Conservation (phyloP, 2,797 vertebrate genomes). For the Liparis tanakae region DNA sequence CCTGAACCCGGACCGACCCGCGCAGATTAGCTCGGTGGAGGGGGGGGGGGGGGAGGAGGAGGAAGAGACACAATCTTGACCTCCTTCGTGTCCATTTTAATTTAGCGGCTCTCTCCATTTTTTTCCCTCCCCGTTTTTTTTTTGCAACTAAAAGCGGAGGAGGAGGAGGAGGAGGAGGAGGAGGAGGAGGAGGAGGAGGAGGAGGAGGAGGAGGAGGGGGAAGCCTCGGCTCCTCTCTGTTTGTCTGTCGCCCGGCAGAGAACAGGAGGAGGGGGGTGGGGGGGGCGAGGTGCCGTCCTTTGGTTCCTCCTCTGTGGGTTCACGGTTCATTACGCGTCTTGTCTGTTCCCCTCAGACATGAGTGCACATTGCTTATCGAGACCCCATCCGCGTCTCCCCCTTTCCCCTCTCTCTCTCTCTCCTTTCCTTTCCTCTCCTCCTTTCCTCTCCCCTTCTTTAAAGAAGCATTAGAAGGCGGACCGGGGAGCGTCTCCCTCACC, state of each 20-base stretch:
- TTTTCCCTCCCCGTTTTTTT: constrained; percentile 31
- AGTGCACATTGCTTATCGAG: constrained; percentile 93
- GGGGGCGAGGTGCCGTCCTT: constrained; percentile 84
- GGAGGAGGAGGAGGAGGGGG: too few species aligned
- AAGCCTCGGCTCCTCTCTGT: constrained; percentile 59
- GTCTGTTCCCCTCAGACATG: constrained; percentile 95
- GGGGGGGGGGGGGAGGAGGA: too few species aligned
- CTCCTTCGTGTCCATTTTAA: constrained; percentile 97
- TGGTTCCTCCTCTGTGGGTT: constrained; percentile 77
- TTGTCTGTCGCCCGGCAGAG: not conserved
- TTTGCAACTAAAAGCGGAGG: not conserved
- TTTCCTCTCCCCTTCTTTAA: too few species aligned
- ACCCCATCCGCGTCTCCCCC: constrained; percentile 49
- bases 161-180: too few species aligned
- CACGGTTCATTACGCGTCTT: constrained; percentile 95
- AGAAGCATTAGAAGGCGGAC: too few species aligned
- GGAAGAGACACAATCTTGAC: constrained; percentile 88
- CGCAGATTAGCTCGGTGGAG: constrained; percentile 90
- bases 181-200: too few species aligned
- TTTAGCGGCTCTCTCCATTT: constrained; percentile 80
- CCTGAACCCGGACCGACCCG: constrained; percentile 93
- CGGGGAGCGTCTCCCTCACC: too few species aligned
- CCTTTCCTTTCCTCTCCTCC: constrained; percentile 1
- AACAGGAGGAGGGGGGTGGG: constrained; percentile 81
- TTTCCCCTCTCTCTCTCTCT: too few species aligned